These are phyloP conservation scores for Anastrepha ludens DNA, from an alignment of 1,140 invertebrate species.

Conservation along the genomic window DNA sequence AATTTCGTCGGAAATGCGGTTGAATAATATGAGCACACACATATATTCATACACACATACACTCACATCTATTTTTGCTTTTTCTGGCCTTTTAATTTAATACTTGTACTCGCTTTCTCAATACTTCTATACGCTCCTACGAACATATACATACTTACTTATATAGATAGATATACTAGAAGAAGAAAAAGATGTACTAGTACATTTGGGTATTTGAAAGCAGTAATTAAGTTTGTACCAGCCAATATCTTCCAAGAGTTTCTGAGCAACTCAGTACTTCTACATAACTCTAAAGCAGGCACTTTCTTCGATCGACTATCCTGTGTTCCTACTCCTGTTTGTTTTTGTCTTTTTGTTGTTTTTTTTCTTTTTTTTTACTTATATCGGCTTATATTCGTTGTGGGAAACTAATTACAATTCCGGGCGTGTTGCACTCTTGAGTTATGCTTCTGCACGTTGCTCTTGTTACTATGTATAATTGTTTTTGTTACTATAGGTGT, in stretches of 20 bases:
- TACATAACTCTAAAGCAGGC: background rate
- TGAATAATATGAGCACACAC: too few species aligned
- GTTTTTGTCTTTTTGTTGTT: background rate
- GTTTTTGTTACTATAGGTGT: background rate
- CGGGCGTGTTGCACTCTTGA: conserved; percentile 19
- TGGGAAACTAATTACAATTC: conserved; percentile 41
- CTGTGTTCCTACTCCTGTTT: background rate
- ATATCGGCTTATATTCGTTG: background rate
- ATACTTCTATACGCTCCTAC: too few species aligned
- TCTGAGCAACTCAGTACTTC: background rate
- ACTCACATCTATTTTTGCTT: background rate
- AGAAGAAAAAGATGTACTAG: too few species aligned
- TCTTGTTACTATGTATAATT: background rate
- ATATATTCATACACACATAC: background rate
- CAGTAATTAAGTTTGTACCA: too few species aligned
- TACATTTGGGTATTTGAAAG: too few species aligned
- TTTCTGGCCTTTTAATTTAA: too few species aligned
- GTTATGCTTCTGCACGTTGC: background rate
- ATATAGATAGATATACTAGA: too few species aligned
- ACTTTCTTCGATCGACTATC: background rate
- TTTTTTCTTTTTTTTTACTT: background rate
- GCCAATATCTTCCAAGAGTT: too few species aligned
- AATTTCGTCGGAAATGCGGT: conserved; percentile 7
- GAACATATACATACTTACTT: too few species aligned
- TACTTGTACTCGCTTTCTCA: too few species aligned